Base-by-base conservation (phyloP, 2,113 vertebrate species). In the Erinaceus europaeus region DNA sequence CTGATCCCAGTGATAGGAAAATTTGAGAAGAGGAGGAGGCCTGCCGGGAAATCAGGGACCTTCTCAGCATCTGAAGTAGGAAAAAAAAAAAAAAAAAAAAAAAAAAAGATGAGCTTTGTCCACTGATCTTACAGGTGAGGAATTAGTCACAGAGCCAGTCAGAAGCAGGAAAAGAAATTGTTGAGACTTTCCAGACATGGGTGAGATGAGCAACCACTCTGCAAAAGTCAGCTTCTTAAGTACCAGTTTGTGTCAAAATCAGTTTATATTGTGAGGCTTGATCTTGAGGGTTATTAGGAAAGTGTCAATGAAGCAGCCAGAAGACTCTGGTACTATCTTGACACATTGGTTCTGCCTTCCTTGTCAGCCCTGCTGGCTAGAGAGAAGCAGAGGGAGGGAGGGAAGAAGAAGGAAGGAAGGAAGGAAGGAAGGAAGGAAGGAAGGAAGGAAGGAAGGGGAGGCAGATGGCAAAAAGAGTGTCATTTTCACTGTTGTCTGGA, bases 361-460 rank as follows among this genome's bases (percentile, higher is more conserved):
- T 32, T 59, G 9, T 46, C 5, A 0, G 32, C 34, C 71, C 42
- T 44, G 36, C 29, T 59, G 38, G 42, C 17, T 0, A n/a, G 21
- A 65, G 65, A 18, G 11, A 6, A 11, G 46, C 32, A 1, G 6
- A 3, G 6, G 7, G 36, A 50, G 81, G 52, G 42, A 57, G 65
- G 57, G 69, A 74, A 81, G 62, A 91, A 90, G 69, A n/a, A n/a
- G 64, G 94, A 86, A 91, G 67, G 86, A 0, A 0, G 44, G 52
- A 46, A 57, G 65, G 57, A 73, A 74, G 84, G 62, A 91, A 90
- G 69, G 64, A n/a, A n/a, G n/a, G n/a, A n/a, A n/a, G n/a, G n/a
- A n/a, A n/a, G n/a, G 52, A 46, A 57, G 65, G 57, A 73, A 74
- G 84, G 62, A 91, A 90, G 69, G 64, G 94, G 88, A 91, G 67